Evolutionary conservation across 2,113 vertebrate genomes (phyloP).

Genomic region (Puffinus mauretanicus): DNA sequence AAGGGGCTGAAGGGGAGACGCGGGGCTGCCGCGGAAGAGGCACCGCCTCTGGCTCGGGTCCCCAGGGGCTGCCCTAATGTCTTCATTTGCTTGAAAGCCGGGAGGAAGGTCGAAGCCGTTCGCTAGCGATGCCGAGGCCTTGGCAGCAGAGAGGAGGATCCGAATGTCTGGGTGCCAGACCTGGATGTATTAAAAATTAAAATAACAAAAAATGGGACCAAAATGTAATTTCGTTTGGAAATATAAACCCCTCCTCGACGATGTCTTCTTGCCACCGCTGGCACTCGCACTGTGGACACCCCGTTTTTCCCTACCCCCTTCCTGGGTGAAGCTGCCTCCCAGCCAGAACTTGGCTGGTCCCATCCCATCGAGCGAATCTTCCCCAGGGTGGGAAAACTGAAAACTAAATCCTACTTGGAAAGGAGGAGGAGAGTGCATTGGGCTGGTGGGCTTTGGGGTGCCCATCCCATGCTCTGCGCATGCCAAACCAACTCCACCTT

Average conservation of each 20-base stretch:
- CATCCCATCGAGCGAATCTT: neutral
- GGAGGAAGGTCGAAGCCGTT: neutral
- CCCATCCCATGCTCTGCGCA: neutral
- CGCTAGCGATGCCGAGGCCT: neutral
- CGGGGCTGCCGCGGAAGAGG: neutral
- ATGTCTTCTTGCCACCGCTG: neutral
- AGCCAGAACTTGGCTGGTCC: neutral
- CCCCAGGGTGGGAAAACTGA: neutral
- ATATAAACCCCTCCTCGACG: rapidly evolving
- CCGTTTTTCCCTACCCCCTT: too few relatives aligned
- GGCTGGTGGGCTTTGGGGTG: neutral
- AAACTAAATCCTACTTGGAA: neutral
- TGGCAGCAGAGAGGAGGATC: neutral
- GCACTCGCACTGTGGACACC: too few relatives aligned
- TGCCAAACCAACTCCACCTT: neutral
- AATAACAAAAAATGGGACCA: neutral
- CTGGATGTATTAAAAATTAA: neutral
- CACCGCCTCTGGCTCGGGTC: neutral
- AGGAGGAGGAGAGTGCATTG: neutral
- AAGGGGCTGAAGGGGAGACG: neutral
- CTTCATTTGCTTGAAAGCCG: neutral
- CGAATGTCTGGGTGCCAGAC: neutral
- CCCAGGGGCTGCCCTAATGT: rapidly evolving
- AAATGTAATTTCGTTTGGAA: too few relatives aligned
- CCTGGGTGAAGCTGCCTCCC: neutral